phyloP scores from a whole-genome alignment of 2,113 vertebrate species.

The Zapornia atra region DNA sequence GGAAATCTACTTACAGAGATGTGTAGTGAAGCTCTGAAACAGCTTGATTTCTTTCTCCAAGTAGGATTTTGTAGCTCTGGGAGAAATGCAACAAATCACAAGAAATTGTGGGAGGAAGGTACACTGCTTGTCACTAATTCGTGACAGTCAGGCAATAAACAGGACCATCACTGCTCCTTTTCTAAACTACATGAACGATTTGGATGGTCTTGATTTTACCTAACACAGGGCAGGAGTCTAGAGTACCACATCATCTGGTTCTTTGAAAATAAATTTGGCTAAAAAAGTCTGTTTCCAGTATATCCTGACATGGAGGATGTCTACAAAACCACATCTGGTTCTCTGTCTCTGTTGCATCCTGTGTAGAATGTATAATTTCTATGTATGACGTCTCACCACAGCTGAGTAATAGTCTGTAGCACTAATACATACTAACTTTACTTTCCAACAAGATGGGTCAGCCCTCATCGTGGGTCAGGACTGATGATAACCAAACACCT shows the following conservation, averaged over 20 bases:
- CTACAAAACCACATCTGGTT: neutral
- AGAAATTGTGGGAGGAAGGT: neutral
- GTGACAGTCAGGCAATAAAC: neutral
- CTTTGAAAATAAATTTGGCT: neutral
- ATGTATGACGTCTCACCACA: conserved; percentile 8
- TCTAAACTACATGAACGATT: neutral
- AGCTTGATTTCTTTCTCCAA: neutral
- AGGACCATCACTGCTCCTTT: neutral
- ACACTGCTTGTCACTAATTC: neutral
- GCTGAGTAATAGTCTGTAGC: conserved; percentile 45
- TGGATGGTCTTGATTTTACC: neutral
- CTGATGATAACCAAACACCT: neutral
- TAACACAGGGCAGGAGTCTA: neutral
- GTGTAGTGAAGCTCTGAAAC: neutral
- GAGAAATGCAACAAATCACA: neutral
- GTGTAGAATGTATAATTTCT: neutral
- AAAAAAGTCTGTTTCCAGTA: neutral
- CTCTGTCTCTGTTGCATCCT: neutral
- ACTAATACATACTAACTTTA: neutral
- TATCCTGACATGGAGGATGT: neutral
- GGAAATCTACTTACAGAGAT: neutral
- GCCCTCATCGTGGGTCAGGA: neutral
- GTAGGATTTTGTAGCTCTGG: neutral
- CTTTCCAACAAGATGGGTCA: conserved; percentile 28
- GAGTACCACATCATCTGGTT: neutral